Conservation (phyloP, 2,797 vertebrate genomes). For the Austrolebias charrua region DNA sequence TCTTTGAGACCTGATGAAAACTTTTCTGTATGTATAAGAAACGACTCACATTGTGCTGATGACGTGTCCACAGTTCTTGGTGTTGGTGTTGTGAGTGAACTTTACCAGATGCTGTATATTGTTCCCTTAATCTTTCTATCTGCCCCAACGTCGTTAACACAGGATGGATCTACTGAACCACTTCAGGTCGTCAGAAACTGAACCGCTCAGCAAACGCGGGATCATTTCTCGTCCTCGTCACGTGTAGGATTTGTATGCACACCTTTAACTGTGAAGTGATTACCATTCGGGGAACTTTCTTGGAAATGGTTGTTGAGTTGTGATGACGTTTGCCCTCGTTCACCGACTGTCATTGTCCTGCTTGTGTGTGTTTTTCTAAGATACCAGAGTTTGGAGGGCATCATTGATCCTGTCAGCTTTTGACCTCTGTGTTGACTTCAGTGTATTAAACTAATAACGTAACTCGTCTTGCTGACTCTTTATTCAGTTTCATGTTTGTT, state of each 20-base stretch:
- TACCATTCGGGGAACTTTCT: conserved; percentile 57
- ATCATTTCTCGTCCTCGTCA: conserved; percentile 63
- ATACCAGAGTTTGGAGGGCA: conserved; percentile 56
- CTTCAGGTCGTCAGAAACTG: conserved; percentile 17
- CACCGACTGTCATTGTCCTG: conserved; percentile 65
- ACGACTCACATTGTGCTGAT: conserved; percentile 64
- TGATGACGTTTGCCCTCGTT: conserved; percentile 64
- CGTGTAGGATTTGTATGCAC: conserved; percentile 63
- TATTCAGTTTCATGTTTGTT: neutral
- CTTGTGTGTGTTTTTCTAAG: conserved; percentile 74
- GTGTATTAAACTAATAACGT: conserved; percentile 74
- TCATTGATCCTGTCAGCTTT: conserved; percentile 67
- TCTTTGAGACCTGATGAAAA: conserved; percentile 72
- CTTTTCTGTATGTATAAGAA: conserved; percentile 56
- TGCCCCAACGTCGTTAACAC: conserved; percentile 25
- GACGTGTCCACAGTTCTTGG: conserved; percentile 67
- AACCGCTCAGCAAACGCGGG: conserved; percentile 32
- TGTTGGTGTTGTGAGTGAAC: conserved; percentile 74
- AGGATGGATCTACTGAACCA: conserved; percentile 34
- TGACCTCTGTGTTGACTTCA: conserved; percentile 76
- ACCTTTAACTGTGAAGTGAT: conserved; percentile 71
- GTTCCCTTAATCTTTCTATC: conserved; percentile 23
- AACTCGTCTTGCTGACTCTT: conserved; percentile 19
- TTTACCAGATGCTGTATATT: conserved; percentile 42
- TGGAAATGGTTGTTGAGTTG: conserved; percentile 62